Conservation (phyloP, 2,888 invertebrate genomes). For the Drosophila nigritarsus region DNA sequence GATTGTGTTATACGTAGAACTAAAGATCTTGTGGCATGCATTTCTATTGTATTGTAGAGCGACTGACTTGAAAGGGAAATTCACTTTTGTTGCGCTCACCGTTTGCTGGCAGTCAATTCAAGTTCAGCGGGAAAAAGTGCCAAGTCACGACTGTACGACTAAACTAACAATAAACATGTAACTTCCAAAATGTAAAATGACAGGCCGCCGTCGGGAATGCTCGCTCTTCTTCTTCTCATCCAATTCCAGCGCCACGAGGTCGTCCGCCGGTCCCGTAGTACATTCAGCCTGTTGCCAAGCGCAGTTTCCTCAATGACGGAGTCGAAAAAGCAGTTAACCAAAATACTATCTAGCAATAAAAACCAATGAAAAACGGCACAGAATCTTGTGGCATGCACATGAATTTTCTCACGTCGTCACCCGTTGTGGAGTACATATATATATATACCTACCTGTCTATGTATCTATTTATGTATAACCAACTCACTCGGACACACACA, state of each 20-base stretch:
- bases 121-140: conserved; percentile 30
- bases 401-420: conserved; percentile 79
- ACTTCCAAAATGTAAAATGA: conserved; percentile 8
- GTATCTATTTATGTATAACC: neutral
- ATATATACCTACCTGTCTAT: neutral
- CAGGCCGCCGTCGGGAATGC: conserved; percentile 2
- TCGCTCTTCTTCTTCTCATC: neutral
- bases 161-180: conserved; percentile 22
- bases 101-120: conserved; percentile 31
- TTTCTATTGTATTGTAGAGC: conserved; percentile 6
- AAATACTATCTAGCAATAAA: conserved; percentile 17
- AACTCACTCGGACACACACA: conserved; percentile 13
- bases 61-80: conserved; percentile 50
- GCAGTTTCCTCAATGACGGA: conserved; percentile 35
- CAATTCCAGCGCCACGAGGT: conserved; percentile 1
- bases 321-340: conserved; percentile 9
- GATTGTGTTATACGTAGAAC: conserved; percentile 37
- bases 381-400: conserved; percentile 78
- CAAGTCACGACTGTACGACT: conserved; percentile 7
- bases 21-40: conserved; percentile 11
- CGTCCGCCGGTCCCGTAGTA: conserved; percentile 2
- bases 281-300: conserved; percentile 32
- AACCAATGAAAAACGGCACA: conserved; percentile 69
- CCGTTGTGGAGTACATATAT: conserved; percentile 26
- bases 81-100: conserved; percentile 26